Evolutionary conservation across 2,888 invertebrate species (phyloP), one percentile per base, ranked within the genome.

Genomic region (Oligia latruncula): DNA sequence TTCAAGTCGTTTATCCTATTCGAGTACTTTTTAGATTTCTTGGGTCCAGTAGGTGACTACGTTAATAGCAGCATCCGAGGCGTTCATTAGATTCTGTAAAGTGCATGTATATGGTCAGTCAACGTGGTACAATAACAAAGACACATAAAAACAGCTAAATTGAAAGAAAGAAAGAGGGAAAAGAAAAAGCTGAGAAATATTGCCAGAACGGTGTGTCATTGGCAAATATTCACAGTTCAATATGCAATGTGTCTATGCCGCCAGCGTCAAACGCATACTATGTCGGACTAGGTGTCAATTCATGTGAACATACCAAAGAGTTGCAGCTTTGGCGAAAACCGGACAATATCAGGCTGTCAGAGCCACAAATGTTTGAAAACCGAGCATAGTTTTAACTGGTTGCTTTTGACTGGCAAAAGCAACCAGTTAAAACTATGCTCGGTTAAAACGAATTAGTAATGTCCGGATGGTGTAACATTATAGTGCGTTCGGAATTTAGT

Each of bases 271-370:
- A 68, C 29, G 55, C 77, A 35, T 29, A 29, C 58, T 46, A 15
- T 65, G 66, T 43, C 35, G 52, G 52, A 55, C 4, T 23, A 64
- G 5, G 17, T 80, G 20, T 60, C 52, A 52, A 46, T 62, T 74
- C n/a, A 35, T 52, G 67, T 80, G 35, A 13, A 82, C 52, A 35
- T 67, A 0, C 20, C 52, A 75, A 29, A 66, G 9, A 62, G 15
- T 11, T 62, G 35, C 43, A 35, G 35, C 1, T 74, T 46, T 62
- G 20, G 0, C 5, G 8, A 76, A 76, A 43, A 3, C 35, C 17
- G 0, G 40, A 46, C 20, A 1, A 17, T 55, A 15, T 11, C 6
- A 29, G 23, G n/a, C 29, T 60, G 68, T 43, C 40, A 60, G 5
- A 15, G 8, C n/a, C 43, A 55, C 20, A 80, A 23, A 17, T 58